A percentile compares a stretch with the other conserved stretches of the same genome.
Evolutionary conservation across 2,888 invertebrate species (phyloP).

Genomic region (Aquatica leii): DNA sequence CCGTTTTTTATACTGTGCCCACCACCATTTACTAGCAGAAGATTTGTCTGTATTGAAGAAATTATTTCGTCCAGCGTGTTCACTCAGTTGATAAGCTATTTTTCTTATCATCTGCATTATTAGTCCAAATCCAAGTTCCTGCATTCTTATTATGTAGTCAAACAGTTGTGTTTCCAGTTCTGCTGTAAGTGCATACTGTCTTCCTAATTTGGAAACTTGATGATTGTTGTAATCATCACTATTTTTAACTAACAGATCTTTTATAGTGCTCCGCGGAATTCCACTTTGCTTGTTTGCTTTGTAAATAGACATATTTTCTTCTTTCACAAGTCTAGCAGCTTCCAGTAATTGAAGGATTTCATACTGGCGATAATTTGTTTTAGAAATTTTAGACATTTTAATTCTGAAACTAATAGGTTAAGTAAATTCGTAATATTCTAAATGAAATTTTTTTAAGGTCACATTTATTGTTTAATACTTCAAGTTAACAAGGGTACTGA

Average conservation of each 20-base stretch:
- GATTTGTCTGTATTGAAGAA: constrained; percentile 7
- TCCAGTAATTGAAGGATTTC: constrained; percentile 5
- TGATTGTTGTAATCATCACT: constrained; percentile 10
- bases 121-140: constrained; percentile 14
- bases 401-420: constrained; percentile 4
- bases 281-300: constrained; percentile 1
- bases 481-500: not conserved
- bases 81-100: constrained; percentile 2
- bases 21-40: constrained; percentile 13
- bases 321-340: constrained; percentile 1
- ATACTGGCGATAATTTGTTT: constrained; percentile 12
- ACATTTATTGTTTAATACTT: constrained; percentile 14
- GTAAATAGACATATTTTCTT: constrained; percentile 9
- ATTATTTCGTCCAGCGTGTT: not conserved
- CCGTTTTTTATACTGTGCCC: constrained; percentile 9
- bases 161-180: constrained; percentile 4
- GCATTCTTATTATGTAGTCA: constrained; percentile 13
- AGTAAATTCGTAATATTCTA: constrained; percentile 11
- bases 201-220: constrained; percentile 1
- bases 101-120: constrained; percentile 8
- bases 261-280: constrained; percentile 12
- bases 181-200: constrained; percentile 7
- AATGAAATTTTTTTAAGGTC: not conserved
- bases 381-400: constrained; percentile 6
- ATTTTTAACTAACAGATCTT: constrained; percentile 13